Evolutionary conservation across 1,140 invertebrate genomes (phyloP).

Genomic region (Drosophila carrolli): DNA sequence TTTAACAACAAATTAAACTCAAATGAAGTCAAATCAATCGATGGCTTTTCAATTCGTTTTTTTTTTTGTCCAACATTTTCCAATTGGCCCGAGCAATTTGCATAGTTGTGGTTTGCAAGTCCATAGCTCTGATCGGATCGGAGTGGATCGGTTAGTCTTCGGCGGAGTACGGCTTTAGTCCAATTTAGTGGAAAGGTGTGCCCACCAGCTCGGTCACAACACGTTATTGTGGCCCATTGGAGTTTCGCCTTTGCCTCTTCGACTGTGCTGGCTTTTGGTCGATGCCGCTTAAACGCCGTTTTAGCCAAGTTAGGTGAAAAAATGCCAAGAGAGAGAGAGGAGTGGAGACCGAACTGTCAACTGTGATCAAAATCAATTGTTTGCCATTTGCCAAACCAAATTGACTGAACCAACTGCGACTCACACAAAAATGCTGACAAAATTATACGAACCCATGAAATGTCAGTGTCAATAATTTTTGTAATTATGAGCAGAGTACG

Average conservation of each 20-base stretch:
- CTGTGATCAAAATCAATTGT: constrained; percentile 70
- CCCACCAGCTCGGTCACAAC: constrained; percentile 56
- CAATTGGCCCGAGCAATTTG: constrained; percentile 58
- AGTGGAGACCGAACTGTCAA: constrained; percentile 53
- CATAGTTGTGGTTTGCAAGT: constrained; percentile 49
- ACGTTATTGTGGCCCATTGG: constrained; percentile 39
- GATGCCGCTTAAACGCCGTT: constrained; percentile 67
- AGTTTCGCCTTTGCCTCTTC: constrained; percentile 9
- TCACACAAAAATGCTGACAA: constrained; percentile 50
- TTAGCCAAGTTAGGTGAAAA: constrained; percentile 53
- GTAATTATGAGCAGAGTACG: constrained; percentile 25
- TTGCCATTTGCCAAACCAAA: constrained; percentile 56
- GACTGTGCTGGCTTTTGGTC: constrained; percentile 38
- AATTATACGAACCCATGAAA: constrained; percentile 39
- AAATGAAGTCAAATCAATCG: constrained; percentile 58
- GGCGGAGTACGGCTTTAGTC: constrained; percentile 39
- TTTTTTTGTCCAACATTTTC: constrained; percentile 28
- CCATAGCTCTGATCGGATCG: constrained; percentile 22
- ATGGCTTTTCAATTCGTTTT: constrained; percentile 37
- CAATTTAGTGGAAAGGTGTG: constrained; percentile 72
- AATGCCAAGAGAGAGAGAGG: constrained; percentile 16
- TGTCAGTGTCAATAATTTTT: constrained; percentile 50
- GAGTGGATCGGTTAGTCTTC: constrained; percentile 16
- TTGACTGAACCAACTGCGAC: constrained; percentile 44
- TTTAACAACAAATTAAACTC: constrained; percentile 57